A percentile compares a stretch with the other conserved stretches of the same genome.
These are phyloP conservation scores for Myiopsitta monachus DNA, from an alignment of 2,113 vertebrate species.

Conservation along the genomic window DNA sequence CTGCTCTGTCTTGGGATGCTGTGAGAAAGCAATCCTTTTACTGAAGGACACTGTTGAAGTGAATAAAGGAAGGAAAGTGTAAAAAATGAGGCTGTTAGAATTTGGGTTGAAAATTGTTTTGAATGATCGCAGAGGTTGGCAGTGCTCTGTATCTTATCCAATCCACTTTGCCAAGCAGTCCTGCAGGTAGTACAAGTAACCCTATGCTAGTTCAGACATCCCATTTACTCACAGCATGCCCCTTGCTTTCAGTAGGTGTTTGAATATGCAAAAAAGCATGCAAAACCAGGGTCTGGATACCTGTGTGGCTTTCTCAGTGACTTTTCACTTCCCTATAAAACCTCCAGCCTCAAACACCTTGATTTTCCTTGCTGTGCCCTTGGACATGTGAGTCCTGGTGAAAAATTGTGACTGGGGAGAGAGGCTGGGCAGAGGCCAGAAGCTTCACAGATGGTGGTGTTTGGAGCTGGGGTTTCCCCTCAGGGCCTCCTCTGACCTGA, in stretches of 20 bases:
- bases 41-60: background rate
- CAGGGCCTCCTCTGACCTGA: background rate
- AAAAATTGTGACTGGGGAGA: background rate
- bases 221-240: background rate
- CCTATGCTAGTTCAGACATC: background rate
- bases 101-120: background rate
- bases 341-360: background rate
- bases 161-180: background rate
- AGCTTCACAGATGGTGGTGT: background rate
- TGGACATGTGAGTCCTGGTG: accelerated
- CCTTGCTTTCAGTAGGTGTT: background rate
- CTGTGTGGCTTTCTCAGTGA: background rate
- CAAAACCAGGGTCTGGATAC: background rate
- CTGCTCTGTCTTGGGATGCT: background rate
- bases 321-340: background rate
- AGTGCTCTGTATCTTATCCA: background rate
- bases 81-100: background rate
- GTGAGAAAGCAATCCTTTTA: background rate
- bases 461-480: background rate
- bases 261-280: background rate
- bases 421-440: background rate
- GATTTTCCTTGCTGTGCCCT: background rate
- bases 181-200: background rate
- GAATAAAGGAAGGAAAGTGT: background rate
- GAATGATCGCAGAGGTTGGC: background rate